Evolutionary conservation across 1,140 invertebrate species (phyloP).

Genomic region (Lamellibrachia luymesi): DNA sequence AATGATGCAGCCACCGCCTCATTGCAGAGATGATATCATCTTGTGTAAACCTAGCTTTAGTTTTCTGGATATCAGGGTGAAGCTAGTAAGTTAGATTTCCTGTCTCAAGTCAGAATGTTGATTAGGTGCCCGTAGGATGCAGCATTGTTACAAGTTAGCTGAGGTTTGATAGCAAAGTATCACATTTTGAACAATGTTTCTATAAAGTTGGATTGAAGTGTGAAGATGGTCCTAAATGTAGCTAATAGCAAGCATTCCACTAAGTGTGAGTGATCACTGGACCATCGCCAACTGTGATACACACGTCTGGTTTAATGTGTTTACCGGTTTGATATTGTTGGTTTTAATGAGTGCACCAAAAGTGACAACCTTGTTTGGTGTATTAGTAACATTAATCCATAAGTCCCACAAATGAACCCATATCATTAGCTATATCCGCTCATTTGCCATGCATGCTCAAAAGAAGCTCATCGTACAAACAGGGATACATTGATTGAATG

Average conservation of each 20-base stretch:
- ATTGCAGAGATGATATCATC: too few species aligned
- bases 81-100: background rate
- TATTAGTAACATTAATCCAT: background rate
- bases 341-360: background rate
- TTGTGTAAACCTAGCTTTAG: background rate
- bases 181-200: background rate
- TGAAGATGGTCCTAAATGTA: too few species aligned
- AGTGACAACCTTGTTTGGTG: too few species aligned
- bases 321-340: background rate
- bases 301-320: background rate
- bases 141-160: background rate
- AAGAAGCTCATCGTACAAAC: background rate
- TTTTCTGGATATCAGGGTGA: background rate
- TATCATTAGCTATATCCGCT: background rate
- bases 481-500: background rate
- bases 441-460: background rate
- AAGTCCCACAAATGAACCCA: background rate
- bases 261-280: background rate
- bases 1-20: too few species aligned
- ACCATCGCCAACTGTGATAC: background rate
- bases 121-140: background rate
- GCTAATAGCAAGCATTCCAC: background rate
- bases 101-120: background rate
- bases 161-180: background rate
- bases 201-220: background rate